phyloP scores from a whole-genome alignment of 2,888 invertebrate genomes.

The Agrotis ipsilon region DNA sequence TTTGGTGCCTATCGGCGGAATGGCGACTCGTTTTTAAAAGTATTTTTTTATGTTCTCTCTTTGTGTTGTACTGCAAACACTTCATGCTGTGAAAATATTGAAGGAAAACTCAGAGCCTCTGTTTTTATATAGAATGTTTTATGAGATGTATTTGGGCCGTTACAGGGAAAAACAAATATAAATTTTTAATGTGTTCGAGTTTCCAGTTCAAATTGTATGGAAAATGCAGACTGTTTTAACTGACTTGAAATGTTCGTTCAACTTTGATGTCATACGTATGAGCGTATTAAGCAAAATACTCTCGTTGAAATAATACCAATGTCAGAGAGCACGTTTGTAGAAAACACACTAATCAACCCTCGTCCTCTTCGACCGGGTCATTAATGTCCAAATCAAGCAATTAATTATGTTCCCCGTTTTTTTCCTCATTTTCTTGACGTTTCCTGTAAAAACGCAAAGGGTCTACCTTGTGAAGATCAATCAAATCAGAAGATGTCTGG shows the following conservation, averaged over 20 bases:
- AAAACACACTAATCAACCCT: conserved; percentile 87
- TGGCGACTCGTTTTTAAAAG: conserved; percentile 85
- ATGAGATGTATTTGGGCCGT: conserved; percentile 52
- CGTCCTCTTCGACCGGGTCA: conserved; percentile 86
- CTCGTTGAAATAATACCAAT: conserved; percentile 66
- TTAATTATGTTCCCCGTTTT: conserved; percentile 88
- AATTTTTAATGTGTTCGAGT: conserved; percentile 14
- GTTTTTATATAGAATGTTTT: conserved; percentile 68
- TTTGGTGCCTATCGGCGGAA: conserved; percentile 87
- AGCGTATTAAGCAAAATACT: conserved; percentile 5
- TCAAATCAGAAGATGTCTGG: conserved; percentile 86
- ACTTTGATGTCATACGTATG: background rate
- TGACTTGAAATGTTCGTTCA: conserved; percentile 28
- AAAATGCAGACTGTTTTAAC: conserved; percentile 17
- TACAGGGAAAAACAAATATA: conserved; percentile 31
- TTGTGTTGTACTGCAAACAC: conserved; percentile 78
- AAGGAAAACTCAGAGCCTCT: conserved; percentile 71
- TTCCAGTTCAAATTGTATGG: conserved; percentile 9
- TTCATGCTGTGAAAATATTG: conserved; percentile 80
- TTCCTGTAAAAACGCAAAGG: conserved; percentile 85
- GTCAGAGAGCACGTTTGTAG: conserved; percentile 74
- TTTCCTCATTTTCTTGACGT: conserved; percentile 86
- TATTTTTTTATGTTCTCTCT: conserved; percentile 82
- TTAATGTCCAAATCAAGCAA: conserved; percentile 91
- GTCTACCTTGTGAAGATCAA: conserved; percentile 85